Base-by-base conservation (phyloP, 2,888 invertebrate genomes). In the Melipona bicolor region DNA sequence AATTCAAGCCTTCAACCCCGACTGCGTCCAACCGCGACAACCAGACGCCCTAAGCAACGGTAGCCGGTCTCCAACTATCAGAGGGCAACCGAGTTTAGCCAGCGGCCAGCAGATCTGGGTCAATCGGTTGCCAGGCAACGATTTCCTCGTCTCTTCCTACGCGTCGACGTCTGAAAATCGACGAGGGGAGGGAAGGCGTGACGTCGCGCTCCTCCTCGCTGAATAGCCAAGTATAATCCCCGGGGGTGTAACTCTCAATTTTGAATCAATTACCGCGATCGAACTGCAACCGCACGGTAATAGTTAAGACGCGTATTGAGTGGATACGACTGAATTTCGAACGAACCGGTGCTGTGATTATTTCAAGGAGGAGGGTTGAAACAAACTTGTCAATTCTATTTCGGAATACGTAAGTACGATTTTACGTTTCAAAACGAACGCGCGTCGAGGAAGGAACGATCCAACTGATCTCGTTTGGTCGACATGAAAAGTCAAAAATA, bases 91-190 rank as follows among this genome's bases (percentile, higher is more conserved):
- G 88, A 43, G 43, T 43, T 43, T 43, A 43, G 11, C 43, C 43
- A 43, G 43, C 43, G 43, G 43, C 43, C 43, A 11, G 43, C 43
- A 43, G 43, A 92, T 92, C 90, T 92, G 86, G 92, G 92, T 92
- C 92, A 92, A 89, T 87, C 84, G 87, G 92, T 92, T 92, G 91
- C 92, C 79, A 87, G 82, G 92, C 92, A 92, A 92, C 92, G 71
- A 70, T 83, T 85, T 83, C 84, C 82, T 84, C 82, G 78, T 80
- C 87, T 90, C 91, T 87, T 89, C 90, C 92, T 89, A 91, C 92
- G 92, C 90, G 83, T 84, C 81, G 43, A 43, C 43, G 82, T 89
- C 88, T 83, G 81, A 84, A 54, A 74, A 83, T 79, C 86, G 81
- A 83, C 80, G 79, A 64, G 11, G 9, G 9, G 36, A 2, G 1